Evolutionary conservation across 2,113 vertebrate genomes (phyloP), one percentile per base, ranked within the genome.

Genomic region (Stegostoma tigrinum): DNA sequence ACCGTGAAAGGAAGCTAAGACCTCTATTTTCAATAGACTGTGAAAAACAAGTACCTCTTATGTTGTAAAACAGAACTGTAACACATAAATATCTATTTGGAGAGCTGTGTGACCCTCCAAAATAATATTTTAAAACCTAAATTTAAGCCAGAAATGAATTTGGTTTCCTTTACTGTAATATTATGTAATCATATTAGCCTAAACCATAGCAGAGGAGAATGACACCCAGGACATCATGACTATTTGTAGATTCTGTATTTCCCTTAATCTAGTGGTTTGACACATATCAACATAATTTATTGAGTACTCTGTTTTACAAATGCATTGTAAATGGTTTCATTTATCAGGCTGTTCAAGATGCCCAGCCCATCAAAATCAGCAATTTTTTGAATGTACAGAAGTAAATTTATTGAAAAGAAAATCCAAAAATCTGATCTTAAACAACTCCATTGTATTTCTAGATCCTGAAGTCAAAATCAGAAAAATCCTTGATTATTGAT

Each of bases 11-110:
- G 52, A n/a, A 95, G 67, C 42, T 72, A 95, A 95, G 66, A 75
- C 67, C 38, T 70, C 45, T 72, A 66, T 93, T 72, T 95, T 72
- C 68, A 72, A 75, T 34, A 72, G 42, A 68, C 68, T 95, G 94
- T 72, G 42, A 34, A 52, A 95, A 95, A 52, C 94, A 95, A 95
- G 45, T 6, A 45, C 68, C 64, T 94, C 64, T 95, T 95, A 42
- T 70, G 34, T 67, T 94, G 34, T 68, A 94, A 68, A 94, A 68
- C 93, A 70, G 93, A 45, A 94, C 67, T 30, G 3, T 48, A 68
- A 42, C 24, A 30, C 34, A 42, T 72, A 66, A 24, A 72, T 70
- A 21, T 95, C 94, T 72, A 14, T 70, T 95, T 75, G 30, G 42
- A 45, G 94, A 48, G 8, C 68, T 70, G 66, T 17, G 3, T 17